A percentile compares a stretch with the other conserved stretches of the same genome.
Conservation (phyloP, 1,140 invertebrate species). For the Lordiphosa stackelbergi region DNA sequence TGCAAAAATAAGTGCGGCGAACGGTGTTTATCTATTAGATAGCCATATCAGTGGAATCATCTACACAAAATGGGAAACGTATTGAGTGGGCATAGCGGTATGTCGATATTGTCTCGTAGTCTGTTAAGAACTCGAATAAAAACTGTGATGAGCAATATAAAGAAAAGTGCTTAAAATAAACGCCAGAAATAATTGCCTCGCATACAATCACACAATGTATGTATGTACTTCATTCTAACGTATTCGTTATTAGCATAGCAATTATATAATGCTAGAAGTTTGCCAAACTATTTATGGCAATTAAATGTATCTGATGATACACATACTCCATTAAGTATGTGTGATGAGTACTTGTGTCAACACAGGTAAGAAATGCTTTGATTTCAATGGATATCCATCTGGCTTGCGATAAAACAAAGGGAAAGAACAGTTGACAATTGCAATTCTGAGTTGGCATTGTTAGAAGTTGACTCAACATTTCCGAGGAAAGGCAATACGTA, state of each 20-base stretch:
- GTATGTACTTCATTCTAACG: not conserved
- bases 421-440: too few species aligned
- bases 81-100: conserved; percentile 3
- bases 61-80: conserved; percentile 8
- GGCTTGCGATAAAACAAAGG: too few species aligned
- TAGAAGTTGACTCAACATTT: not conserved
- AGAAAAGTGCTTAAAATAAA: not conserved
- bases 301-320: too few species aligned
- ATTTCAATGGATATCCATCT: too few species aligned
- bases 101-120: not conserved
- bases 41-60: conserved; percentile 5
- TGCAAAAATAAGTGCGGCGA: not conserved
- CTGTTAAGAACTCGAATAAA: too few species aligned
- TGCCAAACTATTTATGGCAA: conserved; percentile 3
- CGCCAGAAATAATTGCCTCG: not conserved
- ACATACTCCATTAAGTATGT: too few species aligned
- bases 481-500: not conserved
- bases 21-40: conserved; percentile 13
- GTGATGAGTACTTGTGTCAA: too few species aligned
- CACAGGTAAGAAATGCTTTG: too few species aligned
- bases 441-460: too few species aligned
- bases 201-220: not conserved
- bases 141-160: not conserved
- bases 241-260: not conserved
- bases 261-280: conserved; percentile 6